Percentiles rank a stretch among this genome's conserved stretches.
These are phyloP conservation scores for Xestia rhomboidea DNA, from an alignment of 2,888 invertebrate genomes.

Conservation along the genomic window DNA sequence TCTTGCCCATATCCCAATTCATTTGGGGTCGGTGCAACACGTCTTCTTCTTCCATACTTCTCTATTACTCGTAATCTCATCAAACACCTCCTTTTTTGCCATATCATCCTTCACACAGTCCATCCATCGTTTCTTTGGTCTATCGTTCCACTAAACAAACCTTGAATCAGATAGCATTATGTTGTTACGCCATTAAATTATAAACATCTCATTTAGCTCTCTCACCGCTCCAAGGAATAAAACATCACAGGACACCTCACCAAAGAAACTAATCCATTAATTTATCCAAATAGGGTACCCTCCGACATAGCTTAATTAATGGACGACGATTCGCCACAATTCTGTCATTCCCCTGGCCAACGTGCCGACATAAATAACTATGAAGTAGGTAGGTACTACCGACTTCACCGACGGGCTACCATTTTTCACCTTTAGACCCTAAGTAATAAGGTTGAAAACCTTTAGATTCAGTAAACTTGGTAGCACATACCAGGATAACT, in stretches of 20 bases:
- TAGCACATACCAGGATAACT: slow-evolving; percentile 27
- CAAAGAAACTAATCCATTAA: slow-evolving; percentile 43
- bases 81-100: too few species aligned
- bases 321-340: slow-evolving; percentile 24
- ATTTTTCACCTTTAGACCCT: too few species aligned
- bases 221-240: slow-evolving; percentile 2
- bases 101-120: too few species aligned
- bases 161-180: too few species aligned
- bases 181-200: not conserved
- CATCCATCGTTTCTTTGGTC: too few species aligned
- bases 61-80: too few species aligned
- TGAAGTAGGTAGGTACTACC: not conserved
- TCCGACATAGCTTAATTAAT: slow-evolving; percentile 59
- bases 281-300: slow-evolving; percentile 42
- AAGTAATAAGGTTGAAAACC: too few species aligned
- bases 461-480: too few species aligned
- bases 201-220: slow-evolving; percentile 5
- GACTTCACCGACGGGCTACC: too few species aligned
- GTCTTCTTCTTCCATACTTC: too few species aligned
- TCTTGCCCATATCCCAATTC: too few species aligned
- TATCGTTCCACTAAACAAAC: not conserved
- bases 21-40: too few species aligned
- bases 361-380: slow-evolving; percentile 49
- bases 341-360: slow-evolving; percentile 41
- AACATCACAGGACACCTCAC: slow-evolving; percentile 10